Evolutionary conservation across 2,888 invertebrate species (phyloP), one percentile per base, ranked within the genome.

Genomic region (Adelognathus sp.): DNA sequence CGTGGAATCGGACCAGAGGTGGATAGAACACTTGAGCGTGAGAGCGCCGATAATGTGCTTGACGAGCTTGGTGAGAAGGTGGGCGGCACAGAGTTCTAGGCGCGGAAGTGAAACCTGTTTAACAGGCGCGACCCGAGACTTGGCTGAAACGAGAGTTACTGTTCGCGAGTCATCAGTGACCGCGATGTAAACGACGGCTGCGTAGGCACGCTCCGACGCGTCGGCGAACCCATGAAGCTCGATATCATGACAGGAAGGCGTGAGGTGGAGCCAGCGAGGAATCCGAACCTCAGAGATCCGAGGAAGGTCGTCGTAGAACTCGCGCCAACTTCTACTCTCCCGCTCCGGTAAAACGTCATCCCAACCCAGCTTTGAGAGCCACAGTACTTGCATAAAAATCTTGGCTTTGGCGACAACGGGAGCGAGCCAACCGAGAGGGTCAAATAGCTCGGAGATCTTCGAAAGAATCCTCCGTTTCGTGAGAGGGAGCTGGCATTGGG

Each of bases 1-100:
- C 6, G 82, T 75, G 6, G 83, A 84, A 66, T 86, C 85, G 2
- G 86, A 80, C 80, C 58, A 79, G 5, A 56, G 27, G 27, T 52
- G 36, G 7, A 75, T 27, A 9, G 73, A 52, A n/a, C 14, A 54
- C 2, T 54, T 1, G 29, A 54, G 52, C 11, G 11, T 1, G 29
- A 29, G 29, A 4, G 5, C 6, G n/a, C n/a, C n/a, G n/a, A n/a
- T n/a, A n/a, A n/a, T n/a, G 11, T 16, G 41, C n/a, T 14, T 41
- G 5, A 27, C 52, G 11, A 29, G n/a, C 14, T 33, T 31, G 14
- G 24, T 33, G 33, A 36, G 33, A 1, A 58, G 33, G 14, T 18
- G 9, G 11, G 58, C 58, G n/a, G 54, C 54, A 14, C 31, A 54
- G 16, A 54, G 54, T 16, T 54, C 54, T 9, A 54, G 54, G 4